Evolutionary conservation across 2,888 invertebrate species (phyloP).

Genomic region (Drosophila nr. medialis): DNA sequence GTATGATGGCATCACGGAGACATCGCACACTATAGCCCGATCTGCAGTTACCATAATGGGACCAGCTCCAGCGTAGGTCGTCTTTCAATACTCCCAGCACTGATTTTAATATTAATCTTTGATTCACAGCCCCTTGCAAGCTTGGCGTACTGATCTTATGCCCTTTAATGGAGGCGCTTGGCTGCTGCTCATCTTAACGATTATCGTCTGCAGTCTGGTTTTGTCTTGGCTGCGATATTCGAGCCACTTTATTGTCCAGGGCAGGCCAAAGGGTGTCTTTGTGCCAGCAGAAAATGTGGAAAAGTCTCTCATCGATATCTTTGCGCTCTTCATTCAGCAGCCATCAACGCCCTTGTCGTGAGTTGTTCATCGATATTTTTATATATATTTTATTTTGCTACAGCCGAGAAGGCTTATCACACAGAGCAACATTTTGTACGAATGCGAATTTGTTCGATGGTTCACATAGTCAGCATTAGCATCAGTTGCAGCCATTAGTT

Average conservation of each 20-base stretch:
- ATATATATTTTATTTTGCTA: background rate
- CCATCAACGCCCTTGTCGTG: constrained; percentile 77
- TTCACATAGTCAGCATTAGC: background rate
- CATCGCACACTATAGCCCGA: constrained; percentile 80
- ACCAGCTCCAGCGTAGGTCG: constrained; percentile 80
- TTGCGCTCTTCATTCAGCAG: constrained; percentile 83
- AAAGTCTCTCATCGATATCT: constrained; percentile 74
- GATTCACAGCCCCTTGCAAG: constrained; percentile 70
- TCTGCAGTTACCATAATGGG: constrained; percentile 82
- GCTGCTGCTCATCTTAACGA: constrained; percentile 65
- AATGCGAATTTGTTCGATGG: background rate
- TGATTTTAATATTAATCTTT: background rate
- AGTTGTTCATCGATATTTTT: background rate
- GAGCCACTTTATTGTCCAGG: constrained; percentile 27
- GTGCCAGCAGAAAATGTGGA: constrained; percentile 49
- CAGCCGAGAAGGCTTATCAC: background rate
- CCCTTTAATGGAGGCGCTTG: constrained; percentile 77
- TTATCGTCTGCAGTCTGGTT: constrained; percentile 68
- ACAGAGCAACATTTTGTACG: background rate
- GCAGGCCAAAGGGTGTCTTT: constrained; percentile 11
- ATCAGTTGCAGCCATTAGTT: background rate
- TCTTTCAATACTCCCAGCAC: rapidly evolving
- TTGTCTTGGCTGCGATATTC: constrained; percentile 70
- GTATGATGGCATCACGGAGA: constrained; percentile 82
- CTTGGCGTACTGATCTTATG: constrained; percentile 80